phyloP scores from a whole-genome alignment of 1,140 invertebrate genomes.

The Trinorchestia longiramus region DNA sequence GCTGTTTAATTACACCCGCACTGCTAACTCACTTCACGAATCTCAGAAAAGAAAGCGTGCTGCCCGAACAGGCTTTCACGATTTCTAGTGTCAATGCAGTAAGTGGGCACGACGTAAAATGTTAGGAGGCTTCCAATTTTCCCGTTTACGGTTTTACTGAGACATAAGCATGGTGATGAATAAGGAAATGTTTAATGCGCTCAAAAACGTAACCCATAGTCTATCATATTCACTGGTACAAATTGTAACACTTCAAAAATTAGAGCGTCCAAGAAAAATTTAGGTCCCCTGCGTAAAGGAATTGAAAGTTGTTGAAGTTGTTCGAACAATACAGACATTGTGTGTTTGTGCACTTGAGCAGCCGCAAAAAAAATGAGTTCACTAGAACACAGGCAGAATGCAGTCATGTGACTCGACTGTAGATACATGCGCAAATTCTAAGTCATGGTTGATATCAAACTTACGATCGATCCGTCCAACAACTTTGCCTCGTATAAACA shows the following conservation, averaged over 20 bases:
- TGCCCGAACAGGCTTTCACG: background rate
- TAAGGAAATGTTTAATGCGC: background rate
- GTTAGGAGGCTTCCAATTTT: background rate
- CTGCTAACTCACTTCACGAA: background rate
- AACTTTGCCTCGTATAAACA: background rate
- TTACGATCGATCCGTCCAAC: no score
- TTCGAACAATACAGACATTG: background rate
- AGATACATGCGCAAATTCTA: no score
- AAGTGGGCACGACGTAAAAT: background rate
- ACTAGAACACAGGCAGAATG: no score
- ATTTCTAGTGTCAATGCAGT: background rate
- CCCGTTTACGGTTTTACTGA: background rate
- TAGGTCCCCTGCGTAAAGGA: no score
- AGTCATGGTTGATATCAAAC: no score
- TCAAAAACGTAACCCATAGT: background rate
- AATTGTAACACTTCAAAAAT: no score
- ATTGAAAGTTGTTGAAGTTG: no score
- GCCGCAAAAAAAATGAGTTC: no score
- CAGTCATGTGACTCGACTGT: no score
- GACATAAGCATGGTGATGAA: background rate
- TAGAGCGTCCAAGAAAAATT: no score
- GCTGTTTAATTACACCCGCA: slow-evolving; percentile 13
- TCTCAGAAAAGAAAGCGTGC: background rate
- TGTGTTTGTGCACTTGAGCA: no score
- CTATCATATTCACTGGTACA: background rate